Base-by-base conservation (phyloP, 2,888 invertebrate genomes). In the Acleris literana region DNA sequence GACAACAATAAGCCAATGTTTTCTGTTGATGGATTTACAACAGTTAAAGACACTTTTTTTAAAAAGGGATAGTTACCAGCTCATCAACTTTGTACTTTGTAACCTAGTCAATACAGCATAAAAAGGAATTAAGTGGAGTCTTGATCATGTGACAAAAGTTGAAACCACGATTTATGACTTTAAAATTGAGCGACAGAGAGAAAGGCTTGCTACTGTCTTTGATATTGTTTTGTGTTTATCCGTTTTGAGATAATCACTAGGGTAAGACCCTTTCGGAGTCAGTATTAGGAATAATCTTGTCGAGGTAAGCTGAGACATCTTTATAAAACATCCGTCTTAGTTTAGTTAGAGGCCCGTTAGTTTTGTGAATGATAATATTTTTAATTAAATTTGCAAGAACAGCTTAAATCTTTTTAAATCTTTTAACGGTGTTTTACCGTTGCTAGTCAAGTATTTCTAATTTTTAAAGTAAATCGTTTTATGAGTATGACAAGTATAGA, bases 1-100 rank as follows among this genome's bases (percentile, higher is more conserved):
- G 61, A 16, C 54, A 65, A 68, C 64, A 68, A 68, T 64, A 64
- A 68, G 64, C 48, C 57, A 57, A 56, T 64, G 64, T 68, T 65
- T 66, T 62, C 52, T 53, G 65, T 61, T 65, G 68, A 68, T 68
- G 58, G 65, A 68, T 65, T 68, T 68, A 68, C 57, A 60, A 62
- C 58, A 64, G 53, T 57, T 65, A 54, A 6, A 39, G 57, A 56
- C 58, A 54, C 13, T 39, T 49, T 63, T 58, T 67, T 63, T 44
- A n/a, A 56, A 56, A 25, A 65, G 13, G 9, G 16, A 22, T 29
- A 20, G 29, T 5, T 20, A 33, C 29, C n/a, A 49, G 20, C 9
- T 51, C 5, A 13, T 17, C n/a, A 18, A 17, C 18, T 25, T 53
- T 57, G 17, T 13, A 25, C 46, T 60, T 53, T 66, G 33, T 25